Percentiles rank a stretch among this genome's conserved stretches.
phyloP scores from a whole-genome alignment of 2,113 vertebrate species.

The Clinocottus analis region DNA sequence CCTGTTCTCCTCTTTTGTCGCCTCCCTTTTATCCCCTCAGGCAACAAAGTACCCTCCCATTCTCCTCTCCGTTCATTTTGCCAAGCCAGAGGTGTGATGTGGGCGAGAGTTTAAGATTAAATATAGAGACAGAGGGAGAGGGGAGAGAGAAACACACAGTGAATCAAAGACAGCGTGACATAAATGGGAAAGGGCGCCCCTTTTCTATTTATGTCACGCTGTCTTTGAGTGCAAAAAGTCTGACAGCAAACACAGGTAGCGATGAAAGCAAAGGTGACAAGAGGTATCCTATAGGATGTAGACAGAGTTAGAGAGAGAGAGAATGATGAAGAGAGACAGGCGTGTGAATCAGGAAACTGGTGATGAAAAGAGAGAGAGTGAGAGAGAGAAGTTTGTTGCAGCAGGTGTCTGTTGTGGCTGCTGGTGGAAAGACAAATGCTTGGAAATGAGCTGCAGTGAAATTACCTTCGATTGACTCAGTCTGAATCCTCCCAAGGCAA shows the following conservation, averaged over 20 bases:
- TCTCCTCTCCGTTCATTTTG: conserved; percentile 60
- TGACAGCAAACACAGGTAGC: conserved; percentile 50
- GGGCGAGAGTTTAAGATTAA: conserved; percentile 60
- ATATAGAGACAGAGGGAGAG: conserved; percentile 52
- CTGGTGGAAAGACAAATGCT: conserved; percentile 38
- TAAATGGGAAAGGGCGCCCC: conserved; percentile 52
- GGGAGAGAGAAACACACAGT: conserved; percentile 20
- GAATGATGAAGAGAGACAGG: background rate
- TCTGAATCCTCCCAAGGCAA: conserved; percentile 54
- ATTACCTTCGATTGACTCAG: conserved; percentile 59
- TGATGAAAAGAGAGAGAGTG: background rate
- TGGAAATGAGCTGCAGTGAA: conserved; percentile 54
- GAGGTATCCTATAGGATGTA: conserved; percentile 9
- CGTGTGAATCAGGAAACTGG: no score
- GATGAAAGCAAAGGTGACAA: conserved; percentile 24
- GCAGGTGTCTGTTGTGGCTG: conserved; percentile 45
- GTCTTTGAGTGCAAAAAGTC: conserved; percentile 43
- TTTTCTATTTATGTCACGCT: no score
- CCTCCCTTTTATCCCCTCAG: conserved; percentile 39
- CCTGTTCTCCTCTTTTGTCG: conserved; percentile 13
- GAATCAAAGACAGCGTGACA: conserved; percentile 58
- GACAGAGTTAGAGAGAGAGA: conserved; percentile 32
- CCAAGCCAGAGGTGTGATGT: conserved; percentile 63
- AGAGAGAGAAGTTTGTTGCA: conserved; percentile 8
- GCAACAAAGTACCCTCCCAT: conserved; percentile 45